Evolutionary conservation across 2,888 invertebrate genomes (phyloP), one percentile per base, ranked within the genome.

Genomic region (Harpalus rubripes): DNA sequence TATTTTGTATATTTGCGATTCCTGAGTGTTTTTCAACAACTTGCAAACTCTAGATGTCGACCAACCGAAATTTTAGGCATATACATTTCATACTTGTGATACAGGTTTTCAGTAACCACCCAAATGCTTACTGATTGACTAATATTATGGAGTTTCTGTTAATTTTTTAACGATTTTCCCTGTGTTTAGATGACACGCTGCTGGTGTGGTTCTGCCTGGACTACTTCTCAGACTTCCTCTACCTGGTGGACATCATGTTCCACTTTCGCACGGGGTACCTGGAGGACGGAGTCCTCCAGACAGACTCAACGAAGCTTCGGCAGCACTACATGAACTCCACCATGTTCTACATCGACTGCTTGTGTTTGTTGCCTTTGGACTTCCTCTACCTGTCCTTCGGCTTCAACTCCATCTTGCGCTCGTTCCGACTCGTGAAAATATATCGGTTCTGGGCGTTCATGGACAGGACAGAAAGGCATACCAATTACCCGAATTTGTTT

Each of bases 381-480:
- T 98, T 98, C 93, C 95, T 99, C 89, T 99, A 99, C 92, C 94
- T 99, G 90, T 98, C 98, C 92, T 97, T 99, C 92, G 98, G 98
- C 88, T 97, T 96, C 93, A 98, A 98, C 93, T 99, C 98, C 89
- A 97, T 98, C 89, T 93, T 99, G 88, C 95, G 99, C 89, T 97
- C 97, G 90, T 98, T 98, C 93, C 96, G 99, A 87, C 94, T 99
- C 90, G 98, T 98, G 89, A 99, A 99, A 92, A 98, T 99, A 90
- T 99, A 99, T 92, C 95, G 98, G 88, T 99, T 98, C 92, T 99
- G 98, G 98, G 97, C 98, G 89, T 99, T 99, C 92, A 96, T 99
- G 95, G 99, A 99, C 93, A 95, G 98, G 88, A 99, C 98, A 85
- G 99, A 99, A 92, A 94, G 99, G 87, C 99, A 99, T 91, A 99